Base-by-base conservation (phyloP, 2,888 invertebrate genomes). In the Marasmarcha lunaedactyla region DNA sequence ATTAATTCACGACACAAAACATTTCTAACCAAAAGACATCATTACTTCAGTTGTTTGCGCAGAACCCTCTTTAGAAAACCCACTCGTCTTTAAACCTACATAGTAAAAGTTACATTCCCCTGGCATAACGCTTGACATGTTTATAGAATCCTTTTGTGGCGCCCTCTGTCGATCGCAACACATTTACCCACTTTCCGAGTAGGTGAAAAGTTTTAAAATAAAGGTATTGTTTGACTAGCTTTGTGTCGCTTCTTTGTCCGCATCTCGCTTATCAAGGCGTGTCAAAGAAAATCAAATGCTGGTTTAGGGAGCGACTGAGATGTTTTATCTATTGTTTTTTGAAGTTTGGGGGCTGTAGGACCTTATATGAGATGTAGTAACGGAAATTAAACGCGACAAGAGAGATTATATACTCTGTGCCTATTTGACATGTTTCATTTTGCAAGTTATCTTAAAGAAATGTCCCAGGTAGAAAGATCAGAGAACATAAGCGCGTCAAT, bases 221-320 rank as follows among this genome's bases (percentile, higher is more conserved):
- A 65, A 71, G 30, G 30, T 11, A 30, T 30, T 30, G 30, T 30
- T 9, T 7, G 11, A 9, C 11, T 11, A 30, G 11, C 30, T 30
- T 30, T 30, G 20, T 20, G 20, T 7, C 20, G 20, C 62, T 36
- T 55, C 57, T 70, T 78, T 81, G 78, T 78, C 56, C 46, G 48
- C 53, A 53, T 46, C 50, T 48, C 60, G 74, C 76, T 79, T 83
- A 81, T 81, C 78, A 76, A 20, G 20, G 7, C 59, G 60, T 68
- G 76, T 81, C 81, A 81, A 81, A 83, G 70, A 81, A 81, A 68
- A 78, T 79, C 74, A 78, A 76, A 78, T 71, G 72, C 67, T 54
- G 63, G 74, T 72, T 76, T 76, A 74, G 20, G 20, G 20, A n/a
- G 20, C 3, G 20, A 20, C 20, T 13, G 34, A 20, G 9, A 14